Evolutionary conservation across 2,113 vertebrate species (phyloP), one percentile per base, ranked within the genome.

Genomic region (Vimba vimba): DNA sequence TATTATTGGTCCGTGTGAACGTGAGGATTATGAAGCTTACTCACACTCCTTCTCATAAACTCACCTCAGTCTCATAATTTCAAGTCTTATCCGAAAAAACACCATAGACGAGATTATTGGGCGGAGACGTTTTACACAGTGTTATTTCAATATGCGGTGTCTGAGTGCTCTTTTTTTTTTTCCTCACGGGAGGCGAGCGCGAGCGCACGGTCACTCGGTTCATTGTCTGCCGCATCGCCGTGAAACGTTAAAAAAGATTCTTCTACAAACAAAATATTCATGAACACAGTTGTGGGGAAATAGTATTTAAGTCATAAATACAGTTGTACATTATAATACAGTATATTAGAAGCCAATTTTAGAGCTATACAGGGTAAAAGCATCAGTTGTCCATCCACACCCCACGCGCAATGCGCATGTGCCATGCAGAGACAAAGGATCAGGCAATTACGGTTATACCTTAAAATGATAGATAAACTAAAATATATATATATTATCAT

Each of bases 331-430:
- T 52, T 82, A 5, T 30, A 21, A 25, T 2, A 59, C 3, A 45
- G 27, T 59, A 19, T 33, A 82, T 84, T 23, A 73, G 23, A 13
- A 73, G 39, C 47, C 80, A 83, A 27, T 25, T 33, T 36, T 64
- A 86, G 90, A 92, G 81, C 90, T 50, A 91, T 75, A 86, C 84
- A 87, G n/a, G 89, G 86, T 91, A 92, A 89, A 89, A 89, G 50
- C 64, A 86, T 83, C 75, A 75, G 69, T 91, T 90, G 90, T 88
- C 86, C 90, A 91, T 94, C 94, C 95, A 94, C 95, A 95, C 95
- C 95, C 94, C 91, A 68, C 87, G 25, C 27, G 23, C 74, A 94
- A 39, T 93, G 94, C 95, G 95, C 95, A 95, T 95, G 95, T 94
- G 95, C 25, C 85, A 85, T 90, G 64, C 47, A 62, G 91, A 93